Conservation (phyloP, 2,888 invertebrate species). For the Apamea anceps region DNA sequence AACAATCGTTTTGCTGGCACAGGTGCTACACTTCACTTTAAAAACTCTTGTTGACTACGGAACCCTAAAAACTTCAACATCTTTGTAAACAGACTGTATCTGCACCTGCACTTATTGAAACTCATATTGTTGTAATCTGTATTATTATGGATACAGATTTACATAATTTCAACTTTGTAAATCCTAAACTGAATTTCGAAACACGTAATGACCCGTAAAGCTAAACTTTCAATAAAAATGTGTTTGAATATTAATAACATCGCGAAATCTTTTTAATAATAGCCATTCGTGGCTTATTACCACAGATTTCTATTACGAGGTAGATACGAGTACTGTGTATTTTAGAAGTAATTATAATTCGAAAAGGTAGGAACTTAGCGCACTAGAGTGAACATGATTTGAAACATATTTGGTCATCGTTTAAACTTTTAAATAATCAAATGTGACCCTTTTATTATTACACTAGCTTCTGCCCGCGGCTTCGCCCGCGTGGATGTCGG, state of each 20-base stretch:
- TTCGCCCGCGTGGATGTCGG: too few relatives aligned
- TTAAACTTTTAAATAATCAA: not conserved
- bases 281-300: conserved; percentile 1
- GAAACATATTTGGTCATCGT: not conserved
- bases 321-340: not conserved
- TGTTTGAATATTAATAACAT: conserved; percentile 39
- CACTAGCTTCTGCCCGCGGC: too few relatives aligned
- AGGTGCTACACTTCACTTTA: too few relatives aligned
- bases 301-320: conserved; percentile 21
- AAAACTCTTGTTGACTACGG: not conserved
- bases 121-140: not conserved
- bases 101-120: not conserved
- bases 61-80: not conserved
- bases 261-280: conserved; percentile 42
- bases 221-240: conserved; percentile 15
- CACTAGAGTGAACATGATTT: conserved; percentile 8
- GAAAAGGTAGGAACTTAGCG: conserved; percentile 11
- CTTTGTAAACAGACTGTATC: not conserved
- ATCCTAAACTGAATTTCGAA: conserved; percentile 17
- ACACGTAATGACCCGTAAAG: conserved; percentile 10
- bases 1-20: too few relatives aligned
- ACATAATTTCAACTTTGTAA: not conserved
- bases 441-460: not conserved
- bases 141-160: conserved; percentile 7
- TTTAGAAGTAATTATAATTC: not conserved